Percentiles rank a stretch among this genome's conserved stretches.
These are phyloP conservation scores for Aptenodytes forsteri DNA, from an alignment of 2,113 vertebrate genomes.

Conservation along the genomic window DNA sequence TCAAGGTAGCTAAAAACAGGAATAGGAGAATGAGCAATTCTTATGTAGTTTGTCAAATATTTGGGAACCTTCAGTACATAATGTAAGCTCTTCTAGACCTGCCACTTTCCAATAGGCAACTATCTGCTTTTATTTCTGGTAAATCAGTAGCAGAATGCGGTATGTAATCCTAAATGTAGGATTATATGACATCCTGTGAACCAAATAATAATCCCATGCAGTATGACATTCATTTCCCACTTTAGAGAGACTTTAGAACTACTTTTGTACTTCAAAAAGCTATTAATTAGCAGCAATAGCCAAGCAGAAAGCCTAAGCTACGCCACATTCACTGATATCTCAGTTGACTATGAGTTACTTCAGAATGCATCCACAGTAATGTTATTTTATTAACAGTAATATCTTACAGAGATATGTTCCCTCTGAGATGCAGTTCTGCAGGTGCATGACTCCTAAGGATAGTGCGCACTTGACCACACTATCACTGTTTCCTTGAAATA, in stretches of 20 bases:
- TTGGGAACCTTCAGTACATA: neutral
- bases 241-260: neutral
- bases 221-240: neutral
- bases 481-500: neutral
- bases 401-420: neutral
- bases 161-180: neutral
- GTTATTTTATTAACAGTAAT: neutral
- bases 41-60: neutral
- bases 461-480: neutral
- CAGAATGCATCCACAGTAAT: neutral
- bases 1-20: neutral
- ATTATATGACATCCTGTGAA: neutral
- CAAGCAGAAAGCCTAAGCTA: neutral
- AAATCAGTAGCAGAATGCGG: neutral
- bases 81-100: neutral
- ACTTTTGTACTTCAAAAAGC: neutral
- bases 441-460: neutral
- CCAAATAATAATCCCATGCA: neutral
- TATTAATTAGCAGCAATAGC: neutral
- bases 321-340: rapidly evolving
- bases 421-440: neutral
- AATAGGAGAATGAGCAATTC: neutral
- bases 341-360: neutral
- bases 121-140: neutral
- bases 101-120: neutral